Evolutionary conservation across 2,888 invertebrate species (phyloP), one percentile per base, ranked within the genome.

Genomic region (Phortica okadai): DNA sequence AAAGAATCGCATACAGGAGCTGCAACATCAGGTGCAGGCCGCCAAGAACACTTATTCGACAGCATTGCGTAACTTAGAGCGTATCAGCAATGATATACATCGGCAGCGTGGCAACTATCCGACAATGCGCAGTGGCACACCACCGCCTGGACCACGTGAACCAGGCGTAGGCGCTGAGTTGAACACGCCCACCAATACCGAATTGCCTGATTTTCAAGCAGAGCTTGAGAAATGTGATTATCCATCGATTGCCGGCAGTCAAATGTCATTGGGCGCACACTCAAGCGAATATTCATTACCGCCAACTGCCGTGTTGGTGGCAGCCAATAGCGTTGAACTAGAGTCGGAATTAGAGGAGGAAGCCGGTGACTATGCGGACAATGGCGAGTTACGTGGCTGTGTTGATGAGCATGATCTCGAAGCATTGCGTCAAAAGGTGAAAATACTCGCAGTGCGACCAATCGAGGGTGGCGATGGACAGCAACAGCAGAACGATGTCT

Each of bases 71-170:
- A 95, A 95, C 80, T 93, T 98, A 44, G 98, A 98, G 91, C 94
- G 95, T 83, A 98, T 98, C 79, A 98, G 98, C 8, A 97, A 98
- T 92, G 97, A 97, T 89, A 98, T 97, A 82, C 97, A 97, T 90
- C 87, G 91, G 74, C 90, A 90, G 80, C 89, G 92, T 74, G 91
- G 92, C 56, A 90, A 89, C 75, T 89, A 89, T 76, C 85, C 86
- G 6, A 78, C 83, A 11, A 80, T 85, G 72, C 85, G 84, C 77
- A 16, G 50, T 62, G 77, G 76, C 14, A 82, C 85, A 0, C 87
- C 89, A 25, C 92, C 92, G 54, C 88, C 91, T 0, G 92, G 92
- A 21, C 89, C 90, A 0, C 84, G 92, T 6, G 95, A 95, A 85
- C 96, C 96, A 0, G 96, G 96, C 0, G 96, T 96, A 0, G 96